Base-by-base conservation (phyloP, 2,113 vertebrate species). In the Ceuthmochares aereus region DNA sequence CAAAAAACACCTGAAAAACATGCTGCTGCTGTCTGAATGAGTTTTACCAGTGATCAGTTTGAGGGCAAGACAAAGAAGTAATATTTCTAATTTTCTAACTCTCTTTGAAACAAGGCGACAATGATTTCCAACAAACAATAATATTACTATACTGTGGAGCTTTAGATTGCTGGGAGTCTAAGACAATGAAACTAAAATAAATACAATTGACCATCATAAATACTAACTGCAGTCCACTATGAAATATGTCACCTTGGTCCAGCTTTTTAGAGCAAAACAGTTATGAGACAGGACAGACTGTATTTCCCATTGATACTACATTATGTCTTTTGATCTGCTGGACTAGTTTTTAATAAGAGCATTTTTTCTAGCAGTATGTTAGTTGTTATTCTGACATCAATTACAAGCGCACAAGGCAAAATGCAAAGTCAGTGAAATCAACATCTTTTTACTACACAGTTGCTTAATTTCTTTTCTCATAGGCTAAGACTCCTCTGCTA, bases 1-100 rank as follows among this genome's bases (percentile, higher is more conserved):
- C 40, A 97, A 90, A 97, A 90, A 70, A 70, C n/a, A 74, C 58
- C n/a, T 70, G 42, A 95, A 92, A 77, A 78, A 66, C 37, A 63
- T 42, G n/a, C 29, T 59, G 25, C 40, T 86, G 18, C 17, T 49
- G 5, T 51, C 60, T 83, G 78, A 89, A 84, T 84, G 51, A 84
- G 37, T 93, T 97, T 92, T 74, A 52, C 8, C n/a, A 51, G 15
- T 42, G 8, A 85, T 22, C 18, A 27, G 10, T 80, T n/a, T 67
- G 19, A 74, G 4, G 10, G 12, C 43, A 94, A 88, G 22, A 56
- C 2, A 66, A 29, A 56, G 13, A 73, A 43, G 7, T 14, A 14
- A 18, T 22, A 62, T 66, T 90, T 69, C 32, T 80, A 30, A 77
- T 69, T 37, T 90, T 77, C 45, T 73, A 20, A 76, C 34, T 82